Base-by-base conservation (phyloP, 30 jellyfish, hydroid and myxozoan genomes). In the Aurelia aurita region DNA sequence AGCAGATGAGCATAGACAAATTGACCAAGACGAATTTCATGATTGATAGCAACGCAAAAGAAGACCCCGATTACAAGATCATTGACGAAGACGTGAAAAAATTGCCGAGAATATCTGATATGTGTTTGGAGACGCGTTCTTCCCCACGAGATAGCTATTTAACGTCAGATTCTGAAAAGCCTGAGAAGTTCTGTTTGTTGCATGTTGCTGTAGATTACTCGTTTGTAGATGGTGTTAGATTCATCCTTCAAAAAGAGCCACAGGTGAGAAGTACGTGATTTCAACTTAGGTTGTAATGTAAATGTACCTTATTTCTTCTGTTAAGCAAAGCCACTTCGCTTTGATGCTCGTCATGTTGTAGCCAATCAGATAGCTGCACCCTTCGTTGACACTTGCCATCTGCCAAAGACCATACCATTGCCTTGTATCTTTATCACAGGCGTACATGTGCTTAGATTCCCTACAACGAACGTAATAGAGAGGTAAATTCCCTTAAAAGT, bases 121-220 rank as follows among this genome's bases (percentile, higher is more conserved):
- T 66, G 23, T 55, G 27, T 5, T 23, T 70, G 16, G 89, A 73
- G 15, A 25, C 61, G 18, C 43, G 87, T 5, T 16, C 81, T 0
- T 39, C 51, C 51, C 3, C 34, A 9, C 29, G 53, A 14, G 82
- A 83, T 15, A 31, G 74, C 19, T 59, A 70, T 21, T 62, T 55
- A 18, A 45, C 54, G 20, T 21, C 81, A 3, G 58, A 63, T 45
- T 60, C 55, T 6, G 93, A 83, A 14, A 69, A 58, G 73, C 87
- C 84, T 18, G 95, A 80, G 44, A 85, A 90, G 72, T 84, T 83
- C 58, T 84, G 93, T 18, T 75, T 90, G 21, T 91, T 90, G 20
- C 97, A 90, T 53, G 91, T 90, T 60, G 97, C 96, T 69, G 96
- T 84, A 34, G 97, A 90, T 70, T 76, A 69, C 46, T 70, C 43